phyloP scores from a whole-genome alignment of 2,113 vertebrate species.

The Indicator indicator region DNA sequence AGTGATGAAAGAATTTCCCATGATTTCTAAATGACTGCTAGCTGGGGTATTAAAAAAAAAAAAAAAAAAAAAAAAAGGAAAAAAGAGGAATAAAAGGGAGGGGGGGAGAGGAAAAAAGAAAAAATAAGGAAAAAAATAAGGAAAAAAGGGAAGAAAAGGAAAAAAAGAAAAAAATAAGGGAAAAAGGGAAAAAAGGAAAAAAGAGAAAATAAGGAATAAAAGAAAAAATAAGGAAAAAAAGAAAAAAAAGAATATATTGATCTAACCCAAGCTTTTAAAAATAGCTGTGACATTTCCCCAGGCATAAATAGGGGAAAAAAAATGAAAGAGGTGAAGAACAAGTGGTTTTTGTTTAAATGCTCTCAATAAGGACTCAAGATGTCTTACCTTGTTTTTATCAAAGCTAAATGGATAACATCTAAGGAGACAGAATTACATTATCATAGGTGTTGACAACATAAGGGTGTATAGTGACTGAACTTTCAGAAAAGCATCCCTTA shows the following conservation, averaged over 20 bases:
- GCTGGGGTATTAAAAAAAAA: background rate
- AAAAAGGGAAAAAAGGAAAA: background rate
- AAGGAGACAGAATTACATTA: background rate
- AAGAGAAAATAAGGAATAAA: too few species aligned
- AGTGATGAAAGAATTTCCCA: slow-evolving; percentile 20
- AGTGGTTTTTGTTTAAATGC: background rate
- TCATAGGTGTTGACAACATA: background rate
- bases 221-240: too few species aligned
- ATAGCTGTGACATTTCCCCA: background rate
- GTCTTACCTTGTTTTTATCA: background rate
- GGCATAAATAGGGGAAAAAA: background rate
- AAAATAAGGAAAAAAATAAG: too few species aligned
- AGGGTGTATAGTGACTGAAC: background rate
- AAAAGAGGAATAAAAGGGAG: too few species aligned
- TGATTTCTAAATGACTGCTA: slow-evolving; percentile 4
- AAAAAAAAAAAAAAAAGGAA: background rate
- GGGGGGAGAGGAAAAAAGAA: background rate
- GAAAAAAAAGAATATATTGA: background rate
- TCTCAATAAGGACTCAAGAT: background rate
- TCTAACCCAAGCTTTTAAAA: background rate
- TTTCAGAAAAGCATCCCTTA: background rate
- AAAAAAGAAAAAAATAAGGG: too few species aligned
- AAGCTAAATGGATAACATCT: background rate
- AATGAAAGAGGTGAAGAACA: background rate
- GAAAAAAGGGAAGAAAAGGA: background rate